A percentile compares a stretch with the other conserved stretches of the same genome.
phyloP scores from a whole-genome alignment of 92 coral and sea anemone genomes.

The Epizoanthus scotinus region DNA sequence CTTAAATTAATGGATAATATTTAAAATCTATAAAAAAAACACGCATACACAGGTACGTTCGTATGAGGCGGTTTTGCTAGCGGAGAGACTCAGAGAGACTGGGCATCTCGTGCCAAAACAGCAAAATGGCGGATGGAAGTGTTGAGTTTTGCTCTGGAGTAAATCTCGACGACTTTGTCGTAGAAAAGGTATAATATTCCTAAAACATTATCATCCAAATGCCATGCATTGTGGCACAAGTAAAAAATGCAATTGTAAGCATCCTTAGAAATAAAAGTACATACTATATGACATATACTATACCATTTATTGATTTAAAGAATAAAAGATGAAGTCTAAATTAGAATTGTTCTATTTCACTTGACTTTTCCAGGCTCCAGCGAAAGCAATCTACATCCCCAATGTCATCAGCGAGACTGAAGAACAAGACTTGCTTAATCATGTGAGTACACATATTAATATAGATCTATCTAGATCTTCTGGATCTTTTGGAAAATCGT shows the following conservation, averaged over 20 bases:
- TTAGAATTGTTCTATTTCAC: neutral
- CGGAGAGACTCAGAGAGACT: conserved; percentile 49
- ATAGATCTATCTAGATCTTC: neutral
- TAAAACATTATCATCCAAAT: too few relatives aligned
- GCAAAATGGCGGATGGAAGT: conserved; percentile 47
- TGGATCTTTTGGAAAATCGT: neutral
- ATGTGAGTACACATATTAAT: conserved; percentile 46
- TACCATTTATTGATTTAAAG: too few relatives aligned
- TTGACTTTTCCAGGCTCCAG: too few relatives aligned
- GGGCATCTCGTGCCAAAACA: conserved; percentile 9
- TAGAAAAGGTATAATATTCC: conserved; percentile 42
- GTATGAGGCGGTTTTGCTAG: too few relatives aligned
- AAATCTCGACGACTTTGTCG: conserved; percentile 51
- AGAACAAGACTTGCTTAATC: conserved; percentile 61
- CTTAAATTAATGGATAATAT: neutral
- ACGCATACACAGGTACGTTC: neutral
- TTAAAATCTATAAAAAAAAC: too few relatives aligned
- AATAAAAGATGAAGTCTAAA: too few relatives aligned
- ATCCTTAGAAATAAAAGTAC: too few relatives aligned
- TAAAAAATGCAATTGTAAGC: too few relatives aligned
- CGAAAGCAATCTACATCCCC: conserved; percentile 80
- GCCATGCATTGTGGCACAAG: neutral
- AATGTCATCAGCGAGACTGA: conserved; percentile 77
- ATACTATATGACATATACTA: too few relatives aligned
- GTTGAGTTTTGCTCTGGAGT: conserved; percentile 28